Evolutionary conservation across 2,797 vertebrate genomes (phyloP).

Genomic region (Melanotaenia nigrans): DNA sequence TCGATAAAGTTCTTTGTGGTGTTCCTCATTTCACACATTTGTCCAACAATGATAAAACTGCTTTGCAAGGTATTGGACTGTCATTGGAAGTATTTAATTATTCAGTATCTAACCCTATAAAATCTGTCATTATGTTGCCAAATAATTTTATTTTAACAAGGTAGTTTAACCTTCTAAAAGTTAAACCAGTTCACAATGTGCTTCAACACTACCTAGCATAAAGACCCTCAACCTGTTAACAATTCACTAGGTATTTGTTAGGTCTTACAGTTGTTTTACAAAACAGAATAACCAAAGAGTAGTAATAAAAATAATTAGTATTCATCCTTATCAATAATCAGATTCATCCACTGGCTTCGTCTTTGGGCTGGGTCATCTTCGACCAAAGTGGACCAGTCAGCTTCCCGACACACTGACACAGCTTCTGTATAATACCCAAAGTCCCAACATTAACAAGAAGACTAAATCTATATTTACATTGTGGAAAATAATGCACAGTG

Average conservation of each 20-base stretch:
- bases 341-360: not conserved
- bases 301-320: not conserved
- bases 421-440: slow-evolving; percentile 4
- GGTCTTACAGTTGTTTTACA: not conserved
- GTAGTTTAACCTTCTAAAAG: not conserved
- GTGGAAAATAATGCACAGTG: slow-evolving; percentile 27
- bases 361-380: not conserved
- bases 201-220: too few species aligned
- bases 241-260: too few species aligned
- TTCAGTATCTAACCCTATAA: not conserved
- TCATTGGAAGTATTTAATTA: not conserved
- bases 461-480: not conserved
- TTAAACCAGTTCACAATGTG: too few species aligned
- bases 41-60: not conserved
- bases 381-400: not conserved
- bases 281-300: not conserved
- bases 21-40: not conserved
- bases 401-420: not conserved
- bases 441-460: not conserved
- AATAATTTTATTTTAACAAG: not conserved
- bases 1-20: not conserved
- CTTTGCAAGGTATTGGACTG: not conserved
- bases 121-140: not conserved
- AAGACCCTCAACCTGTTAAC: too few species aligned
- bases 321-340: slow-evolving; percentile 7